Conservation (phyloP, 1,140 invertebrate species). For the Dufourea novaeangliae region DNA sequence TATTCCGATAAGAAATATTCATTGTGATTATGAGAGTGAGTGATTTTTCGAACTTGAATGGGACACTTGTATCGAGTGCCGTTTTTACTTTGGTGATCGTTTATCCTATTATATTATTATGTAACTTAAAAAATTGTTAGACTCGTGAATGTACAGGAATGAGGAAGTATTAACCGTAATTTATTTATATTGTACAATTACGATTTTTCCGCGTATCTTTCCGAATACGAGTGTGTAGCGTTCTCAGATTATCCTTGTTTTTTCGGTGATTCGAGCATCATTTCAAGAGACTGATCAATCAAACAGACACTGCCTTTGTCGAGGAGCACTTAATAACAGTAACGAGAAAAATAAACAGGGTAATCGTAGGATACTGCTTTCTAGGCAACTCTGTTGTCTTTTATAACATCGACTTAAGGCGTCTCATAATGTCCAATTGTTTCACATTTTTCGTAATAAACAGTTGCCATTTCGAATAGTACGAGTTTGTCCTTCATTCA, state of each 20-base stretch:
- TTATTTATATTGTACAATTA: slow-evolving; percentile 15
- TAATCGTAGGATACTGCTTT: slow-evolving; percentile 49
- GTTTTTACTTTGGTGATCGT: slow-evolving; percentile 30
- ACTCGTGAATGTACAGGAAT: not conserved
- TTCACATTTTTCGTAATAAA: slow-evolving; percentile 49
- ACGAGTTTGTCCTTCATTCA: not conserved
- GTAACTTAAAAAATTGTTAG: not conserved
- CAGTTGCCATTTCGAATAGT: slow-evolving; percentile 52
- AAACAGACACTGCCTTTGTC: slow-evolving; percentile 15
- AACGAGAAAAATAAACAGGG: slow-evolving; percentile 42
- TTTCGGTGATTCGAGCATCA: not conserved
- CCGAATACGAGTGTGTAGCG: too few relatives aligned
- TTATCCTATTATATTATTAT: not conserved
- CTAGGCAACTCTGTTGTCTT: not conserved
- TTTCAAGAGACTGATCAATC: slow-evolving; percentile 53
- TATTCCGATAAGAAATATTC: slow-evolving; percentile 10
- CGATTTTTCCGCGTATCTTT: not conserved
- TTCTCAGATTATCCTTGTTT: slow-evolving; percentile 19
- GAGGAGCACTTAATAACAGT: slow-evolving; percentile 25
- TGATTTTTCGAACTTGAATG: slow-evolving; percentile 4
- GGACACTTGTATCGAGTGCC: slow-evolving; percentile 31
- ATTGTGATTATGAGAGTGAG: not conserved
- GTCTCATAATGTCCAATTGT: slow-evolving; percentile 42
- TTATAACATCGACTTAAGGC: slow-evolving; percentile 13
- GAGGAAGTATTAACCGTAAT: slow-evolving; percentile 17